Conservation (phyloP, 2,113 vertebrate genomes). For the Ifrita kowaldi region DNA sequence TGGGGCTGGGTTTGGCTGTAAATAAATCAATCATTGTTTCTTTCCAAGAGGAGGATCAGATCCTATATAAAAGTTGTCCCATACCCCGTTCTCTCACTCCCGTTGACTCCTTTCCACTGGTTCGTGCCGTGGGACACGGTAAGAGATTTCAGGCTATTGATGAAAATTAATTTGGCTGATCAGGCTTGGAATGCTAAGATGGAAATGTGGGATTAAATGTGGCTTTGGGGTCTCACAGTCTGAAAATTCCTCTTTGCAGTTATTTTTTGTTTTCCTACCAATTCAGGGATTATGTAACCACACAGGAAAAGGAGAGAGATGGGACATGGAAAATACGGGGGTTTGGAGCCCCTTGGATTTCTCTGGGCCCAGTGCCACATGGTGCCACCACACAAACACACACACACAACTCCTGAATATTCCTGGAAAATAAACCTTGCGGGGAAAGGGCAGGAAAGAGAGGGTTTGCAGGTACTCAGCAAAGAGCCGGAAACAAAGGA, state of each 20-base stretch:
- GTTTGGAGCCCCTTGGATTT: neutral
- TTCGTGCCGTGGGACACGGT: constrained; percentile 47
- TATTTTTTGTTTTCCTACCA: neutral
- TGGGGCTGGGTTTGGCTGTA: constrained; percentile 40
- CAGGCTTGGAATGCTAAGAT: neutral
- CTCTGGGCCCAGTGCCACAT: neutral
- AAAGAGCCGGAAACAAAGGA: neutral
- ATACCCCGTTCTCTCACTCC: neutral
- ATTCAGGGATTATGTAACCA: neutral
- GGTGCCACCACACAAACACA: neutral
- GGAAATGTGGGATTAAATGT: neutral
- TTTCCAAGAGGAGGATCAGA: constrained; percentile 19
- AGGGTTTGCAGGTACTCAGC: neutral
- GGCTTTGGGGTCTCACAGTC: neutral
- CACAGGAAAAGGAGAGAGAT: neutral
- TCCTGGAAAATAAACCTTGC: neutral
- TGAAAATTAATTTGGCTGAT: neutral
- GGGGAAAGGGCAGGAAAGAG: neutral
- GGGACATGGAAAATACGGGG: neutral
- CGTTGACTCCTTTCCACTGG: neutral
- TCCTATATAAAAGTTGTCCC: constrained; percentile 40
- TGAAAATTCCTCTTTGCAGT: neutral
- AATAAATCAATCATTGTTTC: constrained; percentile 51
- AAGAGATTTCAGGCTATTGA: neutral
- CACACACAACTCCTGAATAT: neutral